Conservation (phyloP, 2,113 vertebrate species). For the Bubo scandiacus region DNA sequence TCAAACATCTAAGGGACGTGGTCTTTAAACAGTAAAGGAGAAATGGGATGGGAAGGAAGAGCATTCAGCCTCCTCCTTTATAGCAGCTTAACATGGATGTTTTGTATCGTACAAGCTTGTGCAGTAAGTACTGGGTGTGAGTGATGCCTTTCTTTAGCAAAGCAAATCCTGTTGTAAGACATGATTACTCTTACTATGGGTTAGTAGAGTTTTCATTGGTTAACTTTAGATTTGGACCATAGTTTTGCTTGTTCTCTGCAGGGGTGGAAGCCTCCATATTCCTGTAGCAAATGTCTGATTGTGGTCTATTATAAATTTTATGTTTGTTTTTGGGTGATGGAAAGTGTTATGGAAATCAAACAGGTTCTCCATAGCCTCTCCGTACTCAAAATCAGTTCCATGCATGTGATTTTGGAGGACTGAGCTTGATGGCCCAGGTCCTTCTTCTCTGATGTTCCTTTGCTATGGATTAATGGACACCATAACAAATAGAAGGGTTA, state of each 20-base stretch:
- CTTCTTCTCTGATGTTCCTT: background rate
- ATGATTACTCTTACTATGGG: background rate
- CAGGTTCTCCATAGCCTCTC: background rate
- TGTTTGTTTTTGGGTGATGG: background rate
- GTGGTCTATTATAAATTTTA: background rate
- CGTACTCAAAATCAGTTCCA: background rate
- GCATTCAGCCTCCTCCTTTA: background rate
- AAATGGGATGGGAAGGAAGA: background rate
- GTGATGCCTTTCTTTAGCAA: background rate
- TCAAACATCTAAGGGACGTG: background rate
- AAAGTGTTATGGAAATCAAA: background rate
- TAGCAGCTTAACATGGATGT: background rate
- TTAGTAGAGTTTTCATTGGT: background rate
- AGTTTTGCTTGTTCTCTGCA: background rate
- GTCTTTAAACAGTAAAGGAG: background rate
- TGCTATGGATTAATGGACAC: background rate
- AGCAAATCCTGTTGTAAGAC: background rate
- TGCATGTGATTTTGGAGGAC: background rate
- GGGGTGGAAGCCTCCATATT: background rate
- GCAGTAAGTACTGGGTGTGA: background rate
- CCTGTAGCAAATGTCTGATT: background rate
- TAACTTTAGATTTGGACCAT: background rate
- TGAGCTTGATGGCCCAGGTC: background rate
- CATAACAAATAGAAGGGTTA: background rate
- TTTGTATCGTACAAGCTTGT: background rate